Base-by-base conservation (phyloP, 2,888 invertebrate genomes). In the Eilema caniola region DNA sequence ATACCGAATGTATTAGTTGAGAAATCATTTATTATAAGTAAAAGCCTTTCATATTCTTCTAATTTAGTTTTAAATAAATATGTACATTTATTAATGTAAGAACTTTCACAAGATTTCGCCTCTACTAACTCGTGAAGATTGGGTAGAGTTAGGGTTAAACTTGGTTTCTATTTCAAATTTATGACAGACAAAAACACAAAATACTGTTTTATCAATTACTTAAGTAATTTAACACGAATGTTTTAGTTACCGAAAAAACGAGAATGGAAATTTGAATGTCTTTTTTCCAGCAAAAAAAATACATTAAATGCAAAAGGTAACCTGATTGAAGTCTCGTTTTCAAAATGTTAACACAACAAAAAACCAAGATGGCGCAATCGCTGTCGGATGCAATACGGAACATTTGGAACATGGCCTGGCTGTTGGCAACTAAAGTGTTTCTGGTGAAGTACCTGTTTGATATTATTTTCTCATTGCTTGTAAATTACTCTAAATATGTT, bases 321-420 rank as follows among this genome's bases (percentile, higher is more conserved):
- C 47, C 61, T 25, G 47, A 31, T 72, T 63, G 66, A 33, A 66
- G 68, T 65, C 60, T 61, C 14, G 62, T 41, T 62, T 25, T 64
- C 47, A 72, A 72, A 70, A 77, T 77, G 69, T 73, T 76, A 66
- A 80, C 79, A 62, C 80, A 72, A 64, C 72, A 77, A 71, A 79
- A 75, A 66, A 77, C 65, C 24, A 82, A 84, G 73, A 93, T 92
- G 92, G 87, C 88, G 76, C 86, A 89, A 0, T 85, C 86, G 20
- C 77, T 93, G 25, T 86, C 87, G 75, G 87, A 89, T 57, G 86
- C 90, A 59, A 83, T 92, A 69, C 86, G 86, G 66, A 91, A 84
- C 70, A 84, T 94, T 78, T 95, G 93, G 93, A 93, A 90, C 79
- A 89, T 94, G 74, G 89, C 93, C n/a, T 93, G 93, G 93, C 81